Base-by-base conservation (phyloP, 1,140 invertebrate genomes). In the Diploscapter pachys region DNA sequence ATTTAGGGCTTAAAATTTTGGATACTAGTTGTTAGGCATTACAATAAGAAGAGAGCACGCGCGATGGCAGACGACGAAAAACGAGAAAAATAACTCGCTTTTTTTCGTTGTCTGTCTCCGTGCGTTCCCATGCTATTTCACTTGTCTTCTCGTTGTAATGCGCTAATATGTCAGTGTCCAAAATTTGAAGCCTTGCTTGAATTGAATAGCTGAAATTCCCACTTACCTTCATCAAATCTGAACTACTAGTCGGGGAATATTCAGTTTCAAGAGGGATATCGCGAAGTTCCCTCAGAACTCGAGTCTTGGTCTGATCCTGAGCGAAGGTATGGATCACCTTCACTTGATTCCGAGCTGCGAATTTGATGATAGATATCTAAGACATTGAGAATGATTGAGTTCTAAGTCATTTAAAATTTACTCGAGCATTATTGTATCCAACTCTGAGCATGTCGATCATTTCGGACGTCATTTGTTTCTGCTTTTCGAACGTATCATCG, bases 201-300 rank as follows among this genome's bases (percentile, higher is more conserved):
- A 64, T 66, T 83, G 77, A 63, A 85, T 84, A 54, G 81, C 82
- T 2, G 82, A 83, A 8, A 75, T 78, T 3, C 83, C 82, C 55
- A 31, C 31, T 31, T 31, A 31, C 31, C 31, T 31, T 31, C 31
- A 31, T 31, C 31, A 31, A 31, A 1, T 31, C 31, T 31, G 31
- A 31, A 31, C 31, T 31, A 31, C 31, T 31, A 31, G 31, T 31
- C 31, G 31, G 31, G 31, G 31, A 31, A 31, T 31, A 31, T 31
- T 31, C 31, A 31, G 66, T 65, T 62, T 77, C 81, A 56, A 83
- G 80, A 4, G 63, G 77, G 31, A 83, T 75, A 49, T 55, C 65
- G 9, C 67, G 6, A 48, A 78, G 50, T 11, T 75, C 78, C n/a
- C 57, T 63, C 55, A 82, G 55, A 6, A 85, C 54, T n/a, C 69